These are phyloP conservation scores for Neosalanx taihuensis DNA, from an alignment of 2,797 vertebrate genomes.

Conservation along the genomic window DNA sequence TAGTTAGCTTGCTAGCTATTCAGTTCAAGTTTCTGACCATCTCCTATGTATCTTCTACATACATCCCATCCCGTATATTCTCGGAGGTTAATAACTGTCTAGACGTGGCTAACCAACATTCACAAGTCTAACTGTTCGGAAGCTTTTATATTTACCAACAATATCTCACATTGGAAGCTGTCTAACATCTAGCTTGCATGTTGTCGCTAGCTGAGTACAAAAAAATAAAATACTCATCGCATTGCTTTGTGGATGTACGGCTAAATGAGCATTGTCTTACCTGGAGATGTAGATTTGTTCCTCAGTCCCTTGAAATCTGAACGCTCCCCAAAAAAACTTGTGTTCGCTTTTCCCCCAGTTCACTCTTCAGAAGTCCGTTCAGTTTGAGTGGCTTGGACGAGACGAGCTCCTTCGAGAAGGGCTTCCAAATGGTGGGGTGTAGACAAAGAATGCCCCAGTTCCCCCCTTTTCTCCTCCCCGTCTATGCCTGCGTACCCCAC, in stretches of 20 bases:
- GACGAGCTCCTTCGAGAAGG: slow-evolving; percentile 40
- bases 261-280: slow-evolving; percentile 34
- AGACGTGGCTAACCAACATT: no score
- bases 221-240: neutral
- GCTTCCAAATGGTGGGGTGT: slow-evolving; percentile 51
- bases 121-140: no score
- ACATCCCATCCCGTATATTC: neutral
- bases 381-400: slow-evolving; percentile 27
- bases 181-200: neutral
- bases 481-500: slow-evolving; percentile 41
- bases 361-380: slow-evolving; percentile 52
- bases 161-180: neutral
- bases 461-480: slow-evolving; percentile 59
- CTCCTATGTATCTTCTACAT: neutral
- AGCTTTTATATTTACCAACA: no score
- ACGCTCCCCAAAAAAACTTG: neutral
- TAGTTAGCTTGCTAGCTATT: neutral
- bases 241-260: slow-evolving; percentile 6
- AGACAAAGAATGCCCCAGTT: slow-evolving; percentile 75
- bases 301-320: neutral
- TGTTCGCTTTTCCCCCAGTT: slow-evolving; percentile 22
- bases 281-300: slow-evolving; percentile 34
- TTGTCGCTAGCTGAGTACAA: neutral
- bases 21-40: neutral
- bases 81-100: no score